Evolutionary conservation across 2,113 vertebrate genomes (phyloP), one percentile per base, ranked within the genome.

Genomic region (Eira barbara): DNA sequence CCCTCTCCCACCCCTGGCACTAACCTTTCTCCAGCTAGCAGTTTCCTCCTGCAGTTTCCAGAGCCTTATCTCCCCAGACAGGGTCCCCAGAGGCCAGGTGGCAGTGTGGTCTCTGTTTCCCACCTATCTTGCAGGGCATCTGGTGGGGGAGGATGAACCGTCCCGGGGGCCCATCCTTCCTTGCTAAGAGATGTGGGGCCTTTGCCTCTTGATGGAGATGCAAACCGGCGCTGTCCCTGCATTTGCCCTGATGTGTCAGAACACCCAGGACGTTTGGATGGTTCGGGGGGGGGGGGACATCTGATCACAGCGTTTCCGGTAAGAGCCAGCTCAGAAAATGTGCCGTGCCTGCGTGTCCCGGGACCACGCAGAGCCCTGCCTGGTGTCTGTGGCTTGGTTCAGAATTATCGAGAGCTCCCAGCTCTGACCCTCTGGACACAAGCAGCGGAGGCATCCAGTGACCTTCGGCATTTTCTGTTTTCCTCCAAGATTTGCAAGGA

Each of bases 1-100:
- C 91, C 93, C 96, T 96, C 95, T 94, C 97, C 90, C 82, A 10
- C 84, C 94, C 73, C 95, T 49, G 49, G 89, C 95, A 89, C 92
- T 74, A 45, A 34, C 95, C 92, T 74, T 6, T 11, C 36, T 67
- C 34, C 79, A 8, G 92, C 79, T 25, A 4, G 79, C 21, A 0
- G 21, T 59, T 78, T 63, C 7, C 49, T 34, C 57, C 63, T 15
- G 21, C 63, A 36, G 29, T 21, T 47, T 29, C 85, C 9, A 1
- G n/a, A 55, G 86, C 31, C 91, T 83, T 79, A 39, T 39, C 71
- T 71, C 65, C 76, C 18, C 39, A n/a, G 34, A 36, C 25, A 11
- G 5, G 92, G 11, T 21, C 49, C n/a, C 94, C 29, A 0, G 2
- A 29, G 71, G 89, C 71, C 71, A 13, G 79, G 93, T 29, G 9